Conservation (phyloP, 64 coral and sea anemone genomes). For the Pocillopora verrucosa region DNA sequence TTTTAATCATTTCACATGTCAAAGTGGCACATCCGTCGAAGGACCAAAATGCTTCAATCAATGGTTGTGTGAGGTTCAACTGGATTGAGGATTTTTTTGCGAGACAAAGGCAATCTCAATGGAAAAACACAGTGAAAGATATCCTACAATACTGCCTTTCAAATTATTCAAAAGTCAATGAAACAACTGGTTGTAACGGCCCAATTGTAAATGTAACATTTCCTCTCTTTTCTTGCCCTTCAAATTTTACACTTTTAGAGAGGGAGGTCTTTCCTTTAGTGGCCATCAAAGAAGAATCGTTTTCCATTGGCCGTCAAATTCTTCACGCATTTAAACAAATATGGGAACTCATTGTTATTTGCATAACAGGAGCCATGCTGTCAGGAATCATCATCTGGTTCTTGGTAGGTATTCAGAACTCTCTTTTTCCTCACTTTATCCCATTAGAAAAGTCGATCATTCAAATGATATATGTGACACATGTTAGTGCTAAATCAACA, state of each 20-base stretch:
- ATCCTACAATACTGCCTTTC: not conserved
- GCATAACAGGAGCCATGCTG: not conserved
- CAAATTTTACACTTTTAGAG: not conserved
- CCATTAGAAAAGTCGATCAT: too few species aligned
- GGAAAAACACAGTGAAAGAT: not conserved
- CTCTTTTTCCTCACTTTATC: not conserved
- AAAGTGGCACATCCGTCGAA: not conserved
- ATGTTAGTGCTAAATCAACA: too few species aligned
- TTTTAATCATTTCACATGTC: not conserved
- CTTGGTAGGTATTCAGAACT: not conserved
- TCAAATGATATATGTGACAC: too few species aligned
- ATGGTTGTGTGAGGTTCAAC: not conserved
- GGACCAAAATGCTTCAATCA: not conserved
- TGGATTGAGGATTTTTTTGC: not conserved
- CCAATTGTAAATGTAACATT: not conserved
- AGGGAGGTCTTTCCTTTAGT: not conserved
- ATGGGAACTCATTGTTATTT: not conserved
- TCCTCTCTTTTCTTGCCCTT: not conserved
- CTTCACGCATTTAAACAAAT: not conserved
- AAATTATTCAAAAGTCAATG: not conserved
- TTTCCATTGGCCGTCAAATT: not conserved
- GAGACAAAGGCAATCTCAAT: not conserved
- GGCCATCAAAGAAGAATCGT: not conserved
- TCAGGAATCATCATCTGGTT: conserved; percentile 2
- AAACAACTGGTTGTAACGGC: not conserved